These are phyloP conservation scores for Rhinogobius similis DNA, from an alignment of 2,113 vertebrate genomes.

Conservation along the genomic window DNA sequence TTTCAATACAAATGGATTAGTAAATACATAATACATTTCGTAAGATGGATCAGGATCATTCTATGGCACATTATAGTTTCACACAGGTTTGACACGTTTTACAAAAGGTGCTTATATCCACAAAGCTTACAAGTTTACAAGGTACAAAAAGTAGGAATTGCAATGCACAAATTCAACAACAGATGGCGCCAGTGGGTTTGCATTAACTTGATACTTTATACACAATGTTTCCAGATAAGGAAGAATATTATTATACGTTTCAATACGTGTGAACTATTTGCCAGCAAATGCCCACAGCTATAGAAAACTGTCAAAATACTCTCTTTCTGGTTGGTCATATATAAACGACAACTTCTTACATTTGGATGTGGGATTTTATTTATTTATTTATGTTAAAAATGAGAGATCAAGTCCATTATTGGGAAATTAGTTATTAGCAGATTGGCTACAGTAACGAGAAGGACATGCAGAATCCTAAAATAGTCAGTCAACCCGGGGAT, in stretches of 20 bases:
- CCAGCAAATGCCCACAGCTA: conserved; percentile 66
- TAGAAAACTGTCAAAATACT: conserved; percentile 11
- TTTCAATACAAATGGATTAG: conserved; percentile 53
- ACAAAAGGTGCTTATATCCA: conserved; percentile 53
- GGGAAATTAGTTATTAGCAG: background rate
- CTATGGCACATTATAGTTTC: conserved; percentile 39
- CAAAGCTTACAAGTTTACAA: conserved; percentile 20
- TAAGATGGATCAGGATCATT: conserved; percentile 27
- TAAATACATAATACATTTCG: conserved; percentile 44
- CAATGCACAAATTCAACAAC: background rate
- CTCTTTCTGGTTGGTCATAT: background rate
- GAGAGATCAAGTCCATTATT: no score
- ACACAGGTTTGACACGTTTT: conserved; percentile 24
- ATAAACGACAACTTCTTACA: background rate
- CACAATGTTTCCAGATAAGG: conserved; percentile 11
- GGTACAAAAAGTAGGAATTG: conserved; percentile 6
- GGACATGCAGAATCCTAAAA: background rate
- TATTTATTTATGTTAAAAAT: background rate
- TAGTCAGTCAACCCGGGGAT: background rate
- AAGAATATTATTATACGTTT: conserved; percentile 28
- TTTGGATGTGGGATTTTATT: background rate
- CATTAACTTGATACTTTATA: background rate
- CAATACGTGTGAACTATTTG: conserved; percentile 64
- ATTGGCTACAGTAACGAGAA: background rate
- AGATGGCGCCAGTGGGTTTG: conserved; percentile 49